Percentiles rank a stretch among this genome's conserved stretches.
phyloP scores from a whole-genome alignment of 2,113 vertebrate species.

The Tragulus kanchil region DNA sequence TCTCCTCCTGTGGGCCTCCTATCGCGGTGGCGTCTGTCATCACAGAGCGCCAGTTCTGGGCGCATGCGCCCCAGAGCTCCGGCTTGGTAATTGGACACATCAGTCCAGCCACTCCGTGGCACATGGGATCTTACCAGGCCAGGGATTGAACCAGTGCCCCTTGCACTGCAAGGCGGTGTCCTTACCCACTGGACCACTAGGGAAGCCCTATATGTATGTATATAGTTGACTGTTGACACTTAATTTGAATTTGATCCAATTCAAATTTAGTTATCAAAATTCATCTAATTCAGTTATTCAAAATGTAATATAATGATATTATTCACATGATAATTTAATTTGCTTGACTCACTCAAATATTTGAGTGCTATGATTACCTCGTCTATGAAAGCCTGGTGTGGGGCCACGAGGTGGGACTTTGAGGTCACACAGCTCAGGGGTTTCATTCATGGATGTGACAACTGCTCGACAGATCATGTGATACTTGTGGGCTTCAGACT shows the following conservation, averaged over 20 bases:
- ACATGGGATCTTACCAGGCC: no score
- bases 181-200: no score
- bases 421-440: neutral
- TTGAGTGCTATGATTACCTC: neutral
- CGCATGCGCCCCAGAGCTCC: no score
- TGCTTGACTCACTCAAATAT: neutral
- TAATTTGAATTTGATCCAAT: conserved; percentile 42
- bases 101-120: no score
- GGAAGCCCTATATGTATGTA: no score
- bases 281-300: neutral
- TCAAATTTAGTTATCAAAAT: conserved; percentile 20
- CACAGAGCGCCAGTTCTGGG: no score
- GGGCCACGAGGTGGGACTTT: neutral
- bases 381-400: neutral
- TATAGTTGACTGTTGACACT: conserved; percentile 4
- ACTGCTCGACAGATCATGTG: no score
- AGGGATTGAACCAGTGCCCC: no score
- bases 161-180: no score
- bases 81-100: no score
- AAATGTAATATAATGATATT: neutral
- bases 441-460: neutral
- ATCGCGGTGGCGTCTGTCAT: no score
- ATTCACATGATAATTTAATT: neutral
- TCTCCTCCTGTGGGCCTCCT: no score
- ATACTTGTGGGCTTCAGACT: neutral